Percentiles rank a stretch among this genome's conserved stretches.
phyloP scores from a whole-genome alignment of 2,113 vertebrate genomes.

The Rhea americana region DNA sequence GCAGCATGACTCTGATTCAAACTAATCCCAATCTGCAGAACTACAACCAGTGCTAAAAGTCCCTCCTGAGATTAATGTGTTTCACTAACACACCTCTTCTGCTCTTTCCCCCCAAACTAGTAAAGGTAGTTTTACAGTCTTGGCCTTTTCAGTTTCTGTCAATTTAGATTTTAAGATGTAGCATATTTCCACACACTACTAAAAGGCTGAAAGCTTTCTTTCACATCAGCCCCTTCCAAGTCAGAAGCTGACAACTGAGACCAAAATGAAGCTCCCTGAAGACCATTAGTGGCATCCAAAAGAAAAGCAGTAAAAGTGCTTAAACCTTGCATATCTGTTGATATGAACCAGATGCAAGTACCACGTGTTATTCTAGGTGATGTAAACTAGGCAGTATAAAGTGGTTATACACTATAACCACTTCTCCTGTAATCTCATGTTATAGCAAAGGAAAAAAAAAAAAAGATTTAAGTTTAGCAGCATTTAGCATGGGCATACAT shows the following conservation, averaged over 20 bases:
- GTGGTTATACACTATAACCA: too few relatives aligned
- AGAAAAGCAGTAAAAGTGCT: neutral
- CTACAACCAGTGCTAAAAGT: neutral
- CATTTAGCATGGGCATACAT: neutral
- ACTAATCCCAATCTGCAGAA: neutral
- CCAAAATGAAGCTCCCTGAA: neutral
- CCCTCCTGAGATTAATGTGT: accelerated
- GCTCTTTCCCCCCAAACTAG: neutral
- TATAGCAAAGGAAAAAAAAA: neutral
- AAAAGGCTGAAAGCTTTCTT: neutral
- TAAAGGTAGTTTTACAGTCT: neutral
- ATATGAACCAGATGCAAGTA: accelerated
- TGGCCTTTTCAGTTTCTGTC: neutral
- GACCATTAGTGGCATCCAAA: accelerated
- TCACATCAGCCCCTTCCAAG: neutral
- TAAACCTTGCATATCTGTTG: accelerated
- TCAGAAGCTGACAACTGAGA: neutral
- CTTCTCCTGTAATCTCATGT: neutral
- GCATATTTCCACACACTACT: neutral
- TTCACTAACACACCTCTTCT: neutral
- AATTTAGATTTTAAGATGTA: neutral
- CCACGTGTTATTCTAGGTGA: accelerated
- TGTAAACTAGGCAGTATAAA: neutral
- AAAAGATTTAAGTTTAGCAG: neutral
- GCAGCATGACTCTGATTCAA: neutral